Conservation (phyloP, 2,888 invertebrate species). For the Macaria liturata region DNA sequence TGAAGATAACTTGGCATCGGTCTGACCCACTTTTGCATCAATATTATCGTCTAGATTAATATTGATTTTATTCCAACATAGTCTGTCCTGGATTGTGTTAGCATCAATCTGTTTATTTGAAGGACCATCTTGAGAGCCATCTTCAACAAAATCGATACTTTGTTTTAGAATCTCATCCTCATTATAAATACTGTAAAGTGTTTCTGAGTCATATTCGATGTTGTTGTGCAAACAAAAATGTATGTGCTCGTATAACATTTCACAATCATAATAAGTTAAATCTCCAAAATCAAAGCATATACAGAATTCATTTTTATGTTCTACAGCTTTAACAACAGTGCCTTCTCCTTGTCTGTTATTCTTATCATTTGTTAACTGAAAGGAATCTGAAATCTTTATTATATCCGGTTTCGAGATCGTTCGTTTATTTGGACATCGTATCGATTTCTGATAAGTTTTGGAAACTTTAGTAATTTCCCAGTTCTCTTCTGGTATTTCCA, state of each 20-base stretch:
- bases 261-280: constrained; percentile 48
- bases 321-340: constrained; percentile 12
- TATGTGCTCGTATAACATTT: constrained; percentile 57
- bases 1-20: too few species aligned
- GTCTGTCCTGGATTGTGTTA: background rate
- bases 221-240: constrained; percentile 56
- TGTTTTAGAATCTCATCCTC: constrained; percentile 33
- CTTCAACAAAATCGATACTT: constrained; percentile 16
- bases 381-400: constrained; percentile 2
- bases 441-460: constrained; percentile 53
- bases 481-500: constrained; percentile 6
- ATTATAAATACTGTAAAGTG: constrained; percentile 58
- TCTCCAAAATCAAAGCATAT: constrained; percentile 67
- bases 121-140: background rate
- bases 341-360: constrained; percentile 11
- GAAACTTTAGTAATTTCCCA: constrained; percentile 27
- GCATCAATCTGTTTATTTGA: background rate
- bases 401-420: background rate
- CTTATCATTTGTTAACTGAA: constrained; percentile 21
- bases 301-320: constrained; percentile 45
- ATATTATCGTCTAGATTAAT: constrained; percentile 9
- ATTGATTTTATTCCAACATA: constrained; percentile 22
- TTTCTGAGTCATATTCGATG: constrained; percentile 42
- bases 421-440: constrained; percentile 3
- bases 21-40: background rate